Base-by-base conservation (phyloP, 2,888 invertebrate species). In the Calephelis perditalis region DNA sequence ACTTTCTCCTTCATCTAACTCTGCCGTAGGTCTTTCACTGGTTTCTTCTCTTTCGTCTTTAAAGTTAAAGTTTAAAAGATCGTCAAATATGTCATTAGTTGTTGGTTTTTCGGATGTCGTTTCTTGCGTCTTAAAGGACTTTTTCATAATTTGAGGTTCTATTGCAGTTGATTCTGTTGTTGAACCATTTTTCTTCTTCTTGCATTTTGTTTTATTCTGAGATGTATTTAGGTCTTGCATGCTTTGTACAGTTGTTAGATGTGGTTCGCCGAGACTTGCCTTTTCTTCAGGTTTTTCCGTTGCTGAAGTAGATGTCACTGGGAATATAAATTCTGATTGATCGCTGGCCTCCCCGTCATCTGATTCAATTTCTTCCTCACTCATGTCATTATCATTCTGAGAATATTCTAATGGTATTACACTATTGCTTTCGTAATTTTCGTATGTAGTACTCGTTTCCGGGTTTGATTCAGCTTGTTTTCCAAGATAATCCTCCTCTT, bases 121-220 rank as follows among this genome's bases (percentile, higher is more conserved):
- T 7, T 69, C 68, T 71, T 59, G 71, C 68, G 47, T 65, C 44
- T 58, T 64, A 54, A 36, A 54, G 26, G 52, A 54, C 35, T 59
- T 61, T 26, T 49, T 37, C 36, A 57, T 54, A 58, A 56, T 61
- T 15, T 65, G 66, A 5, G 59, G 67, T 63, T 74, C 71, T 40
- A 67, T 62, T 37, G 72, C 71, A 36, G 43, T 70, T 52, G 67
- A 61, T 57, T 65, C 67, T 57, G 77, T 75, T 35, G 74, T 76
- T 43, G 72, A 64, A 59, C 74, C 71, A 54, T 71, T 72, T 70
- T 84, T 84, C 73, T 84, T 88, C 73, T 87, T 89, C 72, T 84
- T 86, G 67, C 89, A 89, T 73, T 86, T 89, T 2, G 83, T 81
- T 71, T 83, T 86, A 62, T 81, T 86, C 69, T 81, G 63, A 5